phyloP scores from a whole-genome alignment of 2,888 invertebrate genomes.

The Drosophila subsilvestris region DNA sequence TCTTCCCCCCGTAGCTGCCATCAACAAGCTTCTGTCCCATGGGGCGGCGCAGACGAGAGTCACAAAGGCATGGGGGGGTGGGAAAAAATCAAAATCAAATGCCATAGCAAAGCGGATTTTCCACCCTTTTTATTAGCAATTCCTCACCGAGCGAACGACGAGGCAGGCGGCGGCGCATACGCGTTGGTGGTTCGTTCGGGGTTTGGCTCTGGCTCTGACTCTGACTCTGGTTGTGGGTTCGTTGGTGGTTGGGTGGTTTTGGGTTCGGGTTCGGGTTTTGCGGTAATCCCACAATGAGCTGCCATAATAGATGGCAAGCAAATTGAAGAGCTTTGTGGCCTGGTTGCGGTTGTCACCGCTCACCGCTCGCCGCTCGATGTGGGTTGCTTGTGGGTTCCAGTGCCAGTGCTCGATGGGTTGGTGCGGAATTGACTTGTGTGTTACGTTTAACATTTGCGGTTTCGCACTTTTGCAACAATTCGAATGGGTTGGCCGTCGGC shows the following conservation, averaged over 20 bases:
- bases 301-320: constrained; percentile 82
- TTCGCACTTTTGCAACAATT: constrained; percentile 82
- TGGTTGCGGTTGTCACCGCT: constrained; percentile 63
- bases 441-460: constrained; percentile 83
- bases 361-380: not conserved
- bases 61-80: constrained; percentile 51
- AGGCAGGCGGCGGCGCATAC: constrained; percentile 16
- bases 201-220: constrained; percentile 16
- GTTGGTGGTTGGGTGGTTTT: constrained; percentile 34
- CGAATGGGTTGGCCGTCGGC: constrained; percentile 42
- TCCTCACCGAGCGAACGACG: constrained; percentile 51
- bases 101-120: constrained; percentile 82
- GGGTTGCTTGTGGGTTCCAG: constrained; percentile 27
- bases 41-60: constrained; percentile 46
- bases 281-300: constrained; percentile 82
- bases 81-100: constrained; percentile 80
- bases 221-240: constrained; percentile 12
- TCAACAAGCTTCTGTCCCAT: constrained; percentile 22
- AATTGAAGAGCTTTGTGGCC: constrained; percentile 80
- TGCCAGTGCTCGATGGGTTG: constrained; percentile 36
- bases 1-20: not conserved
- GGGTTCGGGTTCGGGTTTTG: constrained; percentile 25
- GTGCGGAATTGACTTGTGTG: constrained; percentile 79
- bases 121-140: constrained; percentile 81
- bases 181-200: constrained; percentile 43